A percentile compares a stretch with the other conserved stretches of the same genome.
Evolutionary conservation across 2,888 invertebrate genomes (phyloP).

Genomic region (Ditylenchus weischeri): DNA sequence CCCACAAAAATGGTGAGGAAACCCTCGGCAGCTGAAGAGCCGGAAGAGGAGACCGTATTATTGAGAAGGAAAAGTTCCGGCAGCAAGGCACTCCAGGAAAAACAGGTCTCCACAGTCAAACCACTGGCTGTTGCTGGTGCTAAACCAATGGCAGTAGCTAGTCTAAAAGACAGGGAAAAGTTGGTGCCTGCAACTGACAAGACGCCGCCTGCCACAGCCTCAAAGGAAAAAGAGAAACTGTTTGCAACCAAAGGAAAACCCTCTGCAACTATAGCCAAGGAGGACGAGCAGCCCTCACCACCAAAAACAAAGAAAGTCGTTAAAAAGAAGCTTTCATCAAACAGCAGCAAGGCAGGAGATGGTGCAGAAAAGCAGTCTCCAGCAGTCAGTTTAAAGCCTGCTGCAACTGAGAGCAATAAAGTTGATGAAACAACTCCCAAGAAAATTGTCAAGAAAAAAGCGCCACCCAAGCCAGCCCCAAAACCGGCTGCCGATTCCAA

Average conservation of each 20-base stretch:
- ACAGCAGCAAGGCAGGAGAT: background rate
- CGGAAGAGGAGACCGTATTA: constrained; percentile 1
- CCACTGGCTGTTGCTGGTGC: no score
- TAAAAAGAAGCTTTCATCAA: constrained; percentile 1
- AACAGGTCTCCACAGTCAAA: no score
- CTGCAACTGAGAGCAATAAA: no score
- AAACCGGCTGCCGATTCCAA: no score
- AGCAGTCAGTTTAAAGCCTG: background rate
- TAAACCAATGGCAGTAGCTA: no score
- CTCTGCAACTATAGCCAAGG: background rate
- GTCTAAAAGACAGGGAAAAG: no score
- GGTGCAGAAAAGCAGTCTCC: background rate
- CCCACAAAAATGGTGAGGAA: background rate
- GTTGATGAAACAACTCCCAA: background rate
- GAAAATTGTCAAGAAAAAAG: no score
- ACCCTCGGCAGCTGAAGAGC: background rate
- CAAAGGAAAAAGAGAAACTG: background rate
- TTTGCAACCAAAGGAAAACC: background rate
- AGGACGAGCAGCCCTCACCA: background rate
- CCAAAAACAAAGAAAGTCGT: constrained; percentile 8
- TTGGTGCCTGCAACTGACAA: no score
- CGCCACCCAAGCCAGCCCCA: no score
- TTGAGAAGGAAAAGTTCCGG: background rate
- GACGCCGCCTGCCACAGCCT: no score
- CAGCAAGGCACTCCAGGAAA: no score